Evolutionary conservation across 2,113 vertebrate species (phyloP).

Genomic region (Probosciger aterrimus): DNA sequence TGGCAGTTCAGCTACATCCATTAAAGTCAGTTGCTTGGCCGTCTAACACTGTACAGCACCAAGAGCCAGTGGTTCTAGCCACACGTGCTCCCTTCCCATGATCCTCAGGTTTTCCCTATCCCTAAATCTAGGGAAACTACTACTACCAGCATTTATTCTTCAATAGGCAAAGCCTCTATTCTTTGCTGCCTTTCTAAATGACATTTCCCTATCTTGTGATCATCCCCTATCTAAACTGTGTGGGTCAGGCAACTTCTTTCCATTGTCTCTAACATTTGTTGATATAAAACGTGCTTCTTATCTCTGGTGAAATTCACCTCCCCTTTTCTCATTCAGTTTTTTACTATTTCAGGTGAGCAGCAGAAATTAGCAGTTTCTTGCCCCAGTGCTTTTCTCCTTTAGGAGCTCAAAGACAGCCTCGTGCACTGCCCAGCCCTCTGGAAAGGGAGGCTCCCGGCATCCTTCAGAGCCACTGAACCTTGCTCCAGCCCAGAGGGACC

Average conservation of each 20-base stretch:
- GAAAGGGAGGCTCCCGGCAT: background rate
- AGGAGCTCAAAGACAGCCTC: background rate
- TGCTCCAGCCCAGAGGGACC: background rate
- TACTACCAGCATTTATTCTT: background rate
- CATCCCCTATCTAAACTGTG: background rate
- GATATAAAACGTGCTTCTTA: background rate
- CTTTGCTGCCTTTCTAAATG: background rate
- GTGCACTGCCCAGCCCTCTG: background rate
- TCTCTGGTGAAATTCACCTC: background rate
- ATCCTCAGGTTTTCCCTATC: background rate
- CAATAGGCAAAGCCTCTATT: background rate
- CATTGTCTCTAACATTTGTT: background rate
- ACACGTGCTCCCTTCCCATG: background rate
- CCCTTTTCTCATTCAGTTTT: background rate
- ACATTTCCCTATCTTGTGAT: background rate
- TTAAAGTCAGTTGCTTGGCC: background rate
- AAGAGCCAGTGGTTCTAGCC: background rate
- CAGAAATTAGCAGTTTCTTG: background rate
- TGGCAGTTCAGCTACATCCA: background rate
- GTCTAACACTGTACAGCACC: background rate
- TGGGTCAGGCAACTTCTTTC: background rate
- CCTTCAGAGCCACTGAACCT: background rate
- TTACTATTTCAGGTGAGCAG: background rate
- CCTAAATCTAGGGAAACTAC: background rate
- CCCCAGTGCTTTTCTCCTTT: background rate